Conservation (phyloP, 2,797 vertebrate species). For the Catamblyrhynchus diadema region DNA sequence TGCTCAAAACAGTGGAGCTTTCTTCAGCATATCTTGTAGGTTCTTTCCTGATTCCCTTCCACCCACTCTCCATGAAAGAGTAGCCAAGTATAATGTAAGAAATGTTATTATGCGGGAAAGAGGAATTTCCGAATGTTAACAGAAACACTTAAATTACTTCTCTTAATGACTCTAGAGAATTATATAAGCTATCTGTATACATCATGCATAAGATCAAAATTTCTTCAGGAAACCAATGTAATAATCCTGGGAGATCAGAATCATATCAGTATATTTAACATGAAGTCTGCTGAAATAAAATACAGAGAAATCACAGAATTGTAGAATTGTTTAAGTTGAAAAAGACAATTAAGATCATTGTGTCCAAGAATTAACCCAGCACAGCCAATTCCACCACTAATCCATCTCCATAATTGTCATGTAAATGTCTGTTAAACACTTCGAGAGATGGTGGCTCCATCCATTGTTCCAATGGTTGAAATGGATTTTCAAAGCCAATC, state of each 20-base stretch:
- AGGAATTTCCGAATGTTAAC: not conserved
- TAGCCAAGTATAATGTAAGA: not conserved
- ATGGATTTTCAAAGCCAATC: not conserved
- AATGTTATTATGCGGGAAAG: not conserved
- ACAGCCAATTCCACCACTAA: not conserved
- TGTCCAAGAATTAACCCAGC: not conserved
- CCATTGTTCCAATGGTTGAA: not conserved
- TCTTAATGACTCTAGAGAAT: not conserved
- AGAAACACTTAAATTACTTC: not conserved
- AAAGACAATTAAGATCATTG: not conserved
- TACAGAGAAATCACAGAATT: not conserved
- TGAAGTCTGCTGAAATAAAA: not conserved
- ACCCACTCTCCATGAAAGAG: not conserved
- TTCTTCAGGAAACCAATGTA: not conserved
- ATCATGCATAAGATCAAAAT: not conserved
- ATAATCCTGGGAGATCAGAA: not conserved
- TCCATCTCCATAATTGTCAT: accelerated
- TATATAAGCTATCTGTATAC: not conserved
- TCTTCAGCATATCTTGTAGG: not conserved
- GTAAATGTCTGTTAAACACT: not conserved
- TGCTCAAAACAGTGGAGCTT: not conserved
- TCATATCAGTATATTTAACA: not conserved
- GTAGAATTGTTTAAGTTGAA: not conserved
- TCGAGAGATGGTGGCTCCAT: not conserved
- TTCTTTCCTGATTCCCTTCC: not conserved